These are phyloP conservation scores for Pelmatolapia mariae DNA, from an alignment of 2,113 vertebrate species.

Conservation along the genomic window DNA sequence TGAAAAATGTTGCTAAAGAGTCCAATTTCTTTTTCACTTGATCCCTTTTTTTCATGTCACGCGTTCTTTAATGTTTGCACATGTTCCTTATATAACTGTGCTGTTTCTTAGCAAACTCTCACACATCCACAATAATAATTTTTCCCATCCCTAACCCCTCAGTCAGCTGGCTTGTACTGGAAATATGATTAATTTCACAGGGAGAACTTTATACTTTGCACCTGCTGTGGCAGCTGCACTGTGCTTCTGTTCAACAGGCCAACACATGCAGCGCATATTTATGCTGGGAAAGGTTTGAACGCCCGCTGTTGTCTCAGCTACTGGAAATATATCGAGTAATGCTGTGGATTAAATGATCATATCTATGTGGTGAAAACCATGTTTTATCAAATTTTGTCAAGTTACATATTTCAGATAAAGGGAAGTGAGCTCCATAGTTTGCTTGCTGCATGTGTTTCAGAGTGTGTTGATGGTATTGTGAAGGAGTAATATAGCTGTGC, in stretches of 20 bases:
- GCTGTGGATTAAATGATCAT: not conserved
- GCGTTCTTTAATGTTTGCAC: not conserved
- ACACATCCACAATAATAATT: not conserved
- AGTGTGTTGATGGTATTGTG: not conserved
- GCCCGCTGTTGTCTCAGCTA: not conserved
- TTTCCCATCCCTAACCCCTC: not conserved
- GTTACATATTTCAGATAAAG: not conserved
- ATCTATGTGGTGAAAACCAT: not conserved
- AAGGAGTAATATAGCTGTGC: not conserved
- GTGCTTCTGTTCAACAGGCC: not conserved
- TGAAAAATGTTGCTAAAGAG: not conserved
- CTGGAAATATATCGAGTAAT: not conserved
- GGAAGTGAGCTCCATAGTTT: not conserved
- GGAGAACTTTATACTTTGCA: not conserved
- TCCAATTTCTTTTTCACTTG: not conserved
- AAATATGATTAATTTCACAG: not conserved
- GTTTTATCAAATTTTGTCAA: not conserved
- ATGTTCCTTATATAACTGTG: not conserved
- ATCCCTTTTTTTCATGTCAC: not conserved
- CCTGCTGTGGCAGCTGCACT: constrained; percentile 15
- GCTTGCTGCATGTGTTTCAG: not conserved
- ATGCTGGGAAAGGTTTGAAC: not conserved
- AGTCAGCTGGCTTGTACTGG: not conserved
- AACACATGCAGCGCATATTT: not conserved
- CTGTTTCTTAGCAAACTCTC: not conserved